Base-by-base conservation (phyloP, 2,797 vertebrate species). In the Enteromius unitaeniatus region DNA sequence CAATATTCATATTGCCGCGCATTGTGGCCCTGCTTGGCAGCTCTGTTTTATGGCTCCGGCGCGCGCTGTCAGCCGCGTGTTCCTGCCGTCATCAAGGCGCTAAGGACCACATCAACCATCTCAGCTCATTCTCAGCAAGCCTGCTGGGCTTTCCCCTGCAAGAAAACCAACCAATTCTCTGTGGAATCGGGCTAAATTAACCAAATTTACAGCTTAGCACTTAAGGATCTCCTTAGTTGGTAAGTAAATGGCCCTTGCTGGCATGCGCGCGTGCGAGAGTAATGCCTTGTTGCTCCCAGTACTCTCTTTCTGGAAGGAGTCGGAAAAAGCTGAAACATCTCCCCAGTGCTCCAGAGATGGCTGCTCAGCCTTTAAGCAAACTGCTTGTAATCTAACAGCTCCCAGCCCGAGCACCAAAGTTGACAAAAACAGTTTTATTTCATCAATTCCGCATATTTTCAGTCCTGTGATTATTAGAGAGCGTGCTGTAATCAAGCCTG, bases 191-290 rank as follows among this genome's bases (percentile, higher is more conserved):
- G 94, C 94, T 95, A 95, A 94, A 96, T 95, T 93, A 95, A 93
- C 92, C 93, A 93, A 94, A 95, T 95, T 94, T 95, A 95, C 93
- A 93, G 93, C 93, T 93, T 91, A 92, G 92, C 94, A 94, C 94
- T 95, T 94, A 93, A 93, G 93, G 93, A 93, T 84, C 92, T 94
- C 92, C 87, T 90, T 72, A 82, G 93, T 92, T 93, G 95, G 93
- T 94, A 94, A 93, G 93, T 94, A 94, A 91, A 89, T 88, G 86
- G 92, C 89, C 89, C 89, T 91, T 72, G 82, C 89, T 85, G 47
- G 76, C 77, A 40, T 47, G 51, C 37, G 84, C 26, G 53, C 26
- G 62, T 68, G 55, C 64, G 68, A 82, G 62, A 78, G 78, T 86
- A 85, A 90, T 91, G 80, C 84, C 87, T 83, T 88, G 88, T 88